Base-by-base conservation (phyloP, 1,140 invertebrate genomes). In the Melitaea cinxia region DNA sequence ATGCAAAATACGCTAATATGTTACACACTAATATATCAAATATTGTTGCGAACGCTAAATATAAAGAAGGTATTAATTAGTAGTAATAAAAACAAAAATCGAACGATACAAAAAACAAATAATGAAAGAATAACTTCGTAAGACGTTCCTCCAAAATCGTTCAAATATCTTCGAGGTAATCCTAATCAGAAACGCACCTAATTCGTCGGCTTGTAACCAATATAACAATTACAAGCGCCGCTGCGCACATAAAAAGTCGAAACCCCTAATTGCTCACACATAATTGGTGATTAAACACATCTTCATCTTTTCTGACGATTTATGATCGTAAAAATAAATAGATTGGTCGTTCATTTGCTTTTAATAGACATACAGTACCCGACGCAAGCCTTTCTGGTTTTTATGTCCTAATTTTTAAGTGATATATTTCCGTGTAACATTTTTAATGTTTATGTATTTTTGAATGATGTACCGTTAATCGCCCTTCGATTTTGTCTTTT, bases 271-370 rank as follows among this genome's bases (percentile, higher is more conserved):
- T 70, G 69, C 75, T 75, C 26, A 57, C 65, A 66, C 65, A 24
- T 61, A 61, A 61, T 61, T 53, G 66, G 50, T 63, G 39, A 64
- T 76, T 72, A 59, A 65, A 68, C 55, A 63, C 59, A 55, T 71
- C 59, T 69, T 69, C 53, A 65, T 73, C 72, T 72, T 73, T 55
- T 47, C 17, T 42, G 56, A 65, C 73, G 73, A 82, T 80, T 82
- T 73, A 56, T 67, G 70, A 61, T 80, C 78, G 64, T 82, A 82
- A 82, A 71, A 69, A 63, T 70, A 74, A 74, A 74, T 78, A 71
- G 68, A 77, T 74, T 75, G 75, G 67, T 30, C 59, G 33, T 17
- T 58, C 56, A 65, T 65, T 65, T 58, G 30, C 24, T 65, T 53
- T 35, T 58, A 35, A 72, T 68, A 72, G 65, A 61, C 63, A 63